Percentiles rank a stretch among this genome's conserved stretches.
Conservation (phyloP, 2,113 vertebrate species). For the Tachuris rubrigastra region DNA sequence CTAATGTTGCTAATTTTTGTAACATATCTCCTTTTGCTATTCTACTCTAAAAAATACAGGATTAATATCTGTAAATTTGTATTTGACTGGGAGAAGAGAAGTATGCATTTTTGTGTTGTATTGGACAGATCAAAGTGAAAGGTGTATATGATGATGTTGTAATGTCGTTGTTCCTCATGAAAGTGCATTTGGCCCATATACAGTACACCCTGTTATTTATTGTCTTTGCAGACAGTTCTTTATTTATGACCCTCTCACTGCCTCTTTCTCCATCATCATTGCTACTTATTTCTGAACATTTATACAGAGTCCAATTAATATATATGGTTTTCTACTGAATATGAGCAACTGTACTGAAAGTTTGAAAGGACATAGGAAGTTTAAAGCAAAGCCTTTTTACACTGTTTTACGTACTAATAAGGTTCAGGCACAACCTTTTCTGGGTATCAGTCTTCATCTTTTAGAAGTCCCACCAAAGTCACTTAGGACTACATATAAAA, state of each 20-base stretch:
- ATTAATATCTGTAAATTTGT: not conserved
- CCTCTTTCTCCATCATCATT: not conserved
- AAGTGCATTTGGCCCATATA: not conserved
- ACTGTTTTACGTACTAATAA: not conserved
- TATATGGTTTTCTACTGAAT: not conserved
- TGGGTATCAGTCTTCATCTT: not conserved
- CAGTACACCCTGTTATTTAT: not conserved
- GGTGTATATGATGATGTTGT: not conserved
- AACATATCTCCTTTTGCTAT: not conserved
- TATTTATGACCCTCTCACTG: not conserved
- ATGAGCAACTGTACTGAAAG: fast-evolving
- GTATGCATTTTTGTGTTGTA: not conserved
- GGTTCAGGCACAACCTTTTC: not conserved
- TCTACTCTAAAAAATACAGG: not conserved
- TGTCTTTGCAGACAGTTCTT: not conserved
- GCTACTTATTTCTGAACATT: not conserved
- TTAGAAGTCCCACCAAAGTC: not conserved
- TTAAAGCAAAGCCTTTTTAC: not conserved
- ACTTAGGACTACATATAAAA: not conserved
- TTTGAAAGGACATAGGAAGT: not conserved
- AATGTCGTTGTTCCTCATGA: not conserved
- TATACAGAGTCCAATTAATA: not conserved
- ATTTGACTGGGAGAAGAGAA: not conserved
- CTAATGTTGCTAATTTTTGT: not conserved
- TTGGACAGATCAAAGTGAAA: not conserved